A percentile compares a stretch with the other conserved stretches of the same genome.
These are phyloP conservation scores for Pyrrhia umbra DNA, from an alignment of 2,888 invertebrate species.

Conservation along the genomic window DNA sequence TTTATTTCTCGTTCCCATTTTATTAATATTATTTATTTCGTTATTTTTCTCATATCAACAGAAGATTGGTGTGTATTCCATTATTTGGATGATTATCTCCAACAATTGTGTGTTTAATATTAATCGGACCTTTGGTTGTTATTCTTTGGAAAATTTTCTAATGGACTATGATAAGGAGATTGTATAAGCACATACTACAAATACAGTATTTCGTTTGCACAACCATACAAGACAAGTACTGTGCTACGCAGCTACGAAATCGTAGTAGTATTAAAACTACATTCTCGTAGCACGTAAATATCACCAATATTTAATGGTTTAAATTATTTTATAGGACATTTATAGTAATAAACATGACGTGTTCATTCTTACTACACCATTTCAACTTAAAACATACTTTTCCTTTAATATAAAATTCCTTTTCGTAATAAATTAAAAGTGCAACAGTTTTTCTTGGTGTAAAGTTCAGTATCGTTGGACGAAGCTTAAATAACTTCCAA, in stretches of 20 bases:
- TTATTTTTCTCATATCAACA: constrained; percentile 48
- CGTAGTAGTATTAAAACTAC: not conserved
- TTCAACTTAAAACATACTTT: not conserved
- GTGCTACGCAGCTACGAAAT: constrained; percentile 32
- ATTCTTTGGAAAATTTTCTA: not conserved
- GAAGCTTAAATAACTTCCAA: constrained; percentile 53
- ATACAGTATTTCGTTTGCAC: no score
- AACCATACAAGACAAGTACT: no score
- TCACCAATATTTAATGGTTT: no score
- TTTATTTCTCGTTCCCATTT: constrained; percentile 40
- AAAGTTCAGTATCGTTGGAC: constrained; percentile 33
- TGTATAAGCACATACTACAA: no score
- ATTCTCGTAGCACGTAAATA: constrained; percentile 2
- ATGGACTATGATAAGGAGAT: not conserved
- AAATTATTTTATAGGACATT: no score
- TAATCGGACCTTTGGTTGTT: constrained; percentile 2
- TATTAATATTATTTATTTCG: constrained; percentile 44
- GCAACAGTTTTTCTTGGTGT: constrained; percentile 30
- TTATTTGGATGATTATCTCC: constrained; percentile 32
- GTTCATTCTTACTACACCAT: no score
- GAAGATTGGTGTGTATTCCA: constrained; percentile 30
- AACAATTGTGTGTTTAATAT: constrained; percentile 23
- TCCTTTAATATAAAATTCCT: not conserved
- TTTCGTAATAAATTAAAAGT: constrained; percentile 17
- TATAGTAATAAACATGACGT: no score